These are phyloP conservation scores for Drosophila fuyamai DNA, from an alignment of 1,140 invertebrate genomes.

Conservation along the genomic window DNA sequence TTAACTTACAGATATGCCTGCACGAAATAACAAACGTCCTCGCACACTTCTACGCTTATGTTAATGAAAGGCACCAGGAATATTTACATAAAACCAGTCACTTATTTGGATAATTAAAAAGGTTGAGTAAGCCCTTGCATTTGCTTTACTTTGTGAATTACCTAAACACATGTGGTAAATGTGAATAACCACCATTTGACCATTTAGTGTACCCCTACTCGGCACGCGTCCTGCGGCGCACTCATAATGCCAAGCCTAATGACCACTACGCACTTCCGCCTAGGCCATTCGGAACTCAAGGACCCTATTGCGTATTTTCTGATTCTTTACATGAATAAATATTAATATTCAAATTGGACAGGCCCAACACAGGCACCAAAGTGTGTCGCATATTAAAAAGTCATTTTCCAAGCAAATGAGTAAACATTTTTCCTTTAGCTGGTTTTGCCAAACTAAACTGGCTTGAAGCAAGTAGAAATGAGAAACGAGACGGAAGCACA, in stretches of 20 bases:
- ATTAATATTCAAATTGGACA: conserved; percentile 74
- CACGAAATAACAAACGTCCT: conserved; percentile 5
- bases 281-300: conserved; percentile 33
- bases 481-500: conserved; percentile 48
- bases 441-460: neutral
- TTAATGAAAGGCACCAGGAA: conserved; percentile 40
- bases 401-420: conserved; percentile 79
- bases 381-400: conserved; percentile 81
- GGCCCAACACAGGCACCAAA: conserved; percentile 15
- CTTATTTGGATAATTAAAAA: conserved; percentile 56
- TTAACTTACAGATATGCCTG: conserved; percentile 15
- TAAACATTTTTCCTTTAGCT: conserved; percentile 57
- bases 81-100: conserved; percentile 13
- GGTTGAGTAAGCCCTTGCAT: conserved; percentile 1
- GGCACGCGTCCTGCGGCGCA: conserved; percentile 47
- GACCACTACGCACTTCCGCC: conserved; percentile 74
- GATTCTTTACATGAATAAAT: conserved; percentile 51
- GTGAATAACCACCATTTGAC: conserved; percentile 54
- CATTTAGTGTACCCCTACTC: conserved; percentile 33
- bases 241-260: conserved; percentile 63
- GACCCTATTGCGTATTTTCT: conserved; percentile 60
- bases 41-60: conserved; percentile 52
- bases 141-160: conserved; percentile 32
- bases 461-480: neutral
- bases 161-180: conserved; percentile 48